Conservation (phyloP, 2,888 invertebrate species). For the Heliothis peltigera region DNA sequence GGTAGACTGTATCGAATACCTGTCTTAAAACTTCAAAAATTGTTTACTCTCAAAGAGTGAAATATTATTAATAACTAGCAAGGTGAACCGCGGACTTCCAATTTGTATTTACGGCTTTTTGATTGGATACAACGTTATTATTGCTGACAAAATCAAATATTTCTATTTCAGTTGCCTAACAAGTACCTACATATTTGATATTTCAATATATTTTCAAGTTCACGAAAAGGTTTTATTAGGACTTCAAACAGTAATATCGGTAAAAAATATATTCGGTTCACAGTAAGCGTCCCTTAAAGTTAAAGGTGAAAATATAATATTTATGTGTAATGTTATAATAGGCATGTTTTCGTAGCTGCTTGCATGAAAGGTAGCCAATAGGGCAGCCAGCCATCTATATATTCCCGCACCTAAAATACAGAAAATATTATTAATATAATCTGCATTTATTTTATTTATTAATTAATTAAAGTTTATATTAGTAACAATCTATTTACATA, state of each 20-base stretch:
- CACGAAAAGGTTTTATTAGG: not conserved
- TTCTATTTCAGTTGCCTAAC: not conserved
- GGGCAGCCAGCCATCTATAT: too few species aligned
- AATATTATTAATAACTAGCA: not conserved
- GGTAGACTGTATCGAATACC: too few species aligned
- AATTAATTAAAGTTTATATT: too few species aligned
- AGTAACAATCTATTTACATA: too few species aligned
- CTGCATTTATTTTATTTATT: too few species aligned
- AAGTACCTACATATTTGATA: conserved; percentile 1
- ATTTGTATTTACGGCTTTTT: not conserved
- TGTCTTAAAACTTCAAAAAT: not conserved
- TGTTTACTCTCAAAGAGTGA: too few species aligned
- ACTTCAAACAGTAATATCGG: conserved; percentile 1
- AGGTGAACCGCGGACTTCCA: not conserved
- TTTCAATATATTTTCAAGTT: not conserved
- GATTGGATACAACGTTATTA: not conserved
- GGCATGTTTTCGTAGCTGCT: too few species aligned
- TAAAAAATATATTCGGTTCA: not conserved
- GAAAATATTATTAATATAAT: too few species aligned
- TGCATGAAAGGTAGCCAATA: too few species aligned
- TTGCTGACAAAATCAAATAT: not conserved
- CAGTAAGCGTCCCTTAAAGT: not conserved
- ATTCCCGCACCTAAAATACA: too few species aligned
- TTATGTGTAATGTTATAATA: not conserved
- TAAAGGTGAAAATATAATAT: not conserved